Base-by-base conservation (phyloP, 2,113 vertebrate species). In the Perccottus glenii region DNA sequence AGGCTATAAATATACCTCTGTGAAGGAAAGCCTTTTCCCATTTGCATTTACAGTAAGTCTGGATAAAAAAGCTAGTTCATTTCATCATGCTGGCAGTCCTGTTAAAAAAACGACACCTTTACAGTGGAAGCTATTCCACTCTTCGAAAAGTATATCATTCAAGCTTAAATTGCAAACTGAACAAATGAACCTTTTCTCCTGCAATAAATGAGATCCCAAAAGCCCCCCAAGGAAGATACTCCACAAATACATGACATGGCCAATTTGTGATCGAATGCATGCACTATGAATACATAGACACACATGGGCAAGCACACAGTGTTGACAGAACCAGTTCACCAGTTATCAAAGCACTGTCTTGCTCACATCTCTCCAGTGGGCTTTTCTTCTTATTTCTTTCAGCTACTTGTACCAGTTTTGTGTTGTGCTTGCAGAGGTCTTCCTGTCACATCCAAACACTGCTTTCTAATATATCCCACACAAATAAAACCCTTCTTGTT, bases 121-220 rank as follows among this genome's bases (percentile, higher is more conserved):
- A 58, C 32, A 45, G 57, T 42, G 49, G 19, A 32, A 50, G 55
- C 56, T 48, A 12, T 65, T 50, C 48, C 11, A 16, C 60, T 64
- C 59, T 53, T 73, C 36, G 70, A 42, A 76, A 68, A 73, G 63
- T 70, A 55, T 55, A 52, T 64, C 87, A 85, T 71, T 86, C 70
- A 75, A 82, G 84, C 87, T 82, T 85, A 83, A 88, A 87, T 84
- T 82, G 77, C 75, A 82, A 73, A 60, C 56, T 42, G n/a, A 85
- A 85, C 45, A 43, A 67, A 82, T 61, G 44, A 75, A 80, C n/a
- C 58, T 70, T 81, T 73, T 69, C 58, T 5, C 36, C 35, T 38
- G 43, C 57, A 57, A 76, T 84, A 87, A 88, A 85, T 85, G 78
- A 88, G 67, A 83, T 87, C 78, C 77, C 68, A 71, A 75, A 83